Conservation (phyloP, 2,888 invertebrate genomes). For the Drosophila infuscata region DNA sequence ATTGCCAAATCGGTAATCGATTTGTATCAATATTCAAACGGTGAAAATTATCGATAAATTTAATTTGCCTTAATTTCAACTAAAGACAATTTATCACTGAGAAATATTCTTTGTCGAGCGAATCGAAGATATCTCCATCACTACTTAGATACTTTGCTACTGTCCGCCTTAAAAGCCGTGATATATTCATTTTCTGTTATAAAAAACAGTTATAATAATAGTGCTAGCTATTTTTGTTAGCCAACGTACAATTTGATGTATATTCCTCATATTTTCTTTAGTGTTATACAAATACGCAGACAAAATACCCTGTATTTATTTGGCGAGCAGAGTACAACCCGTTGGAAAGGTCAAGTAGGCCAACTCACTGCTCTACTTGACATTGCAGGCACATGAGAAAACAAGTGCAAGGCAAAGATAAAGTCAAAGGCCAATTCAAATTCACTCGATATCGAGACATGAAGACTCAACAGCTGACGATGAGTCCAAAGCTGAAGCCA, state of each 20-base stretch:
- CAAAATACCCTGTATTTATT: neutral
- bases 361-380: conserved; percentile 58
- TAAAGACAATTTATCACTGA: neutral
- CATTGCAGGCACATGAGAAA: conserved; percentile 57
- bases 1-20: too few species aligned
- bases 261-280: too few species aligned
- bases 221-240: neutral
- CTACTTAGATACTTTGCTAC: neutral
- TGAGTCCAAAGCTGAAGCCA: conserved; percentile 1
- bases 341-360: conserved; percentile 48
- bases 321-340: neutral
- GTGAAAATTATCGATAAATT: too few species aligned
- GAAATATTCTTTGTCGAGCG: neutral
- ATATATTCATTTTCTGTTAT: neutral
- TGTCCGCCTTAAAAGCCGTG: neutral
- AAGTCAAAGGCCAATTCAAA: conserved; percentile 42
- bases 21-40: too few species aligned
- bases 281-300: neutral
- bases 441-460: neutral
- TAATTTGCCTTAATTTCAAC: too few species aligned
- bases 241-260: neutral
- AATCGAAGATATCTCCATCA: neutral
- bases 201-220: neutral
- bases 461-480: conserved; percentile 2
- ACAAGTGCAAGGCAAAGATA: conserved; percentile 31